Evolutionary conservation across 2,888 invertebrate genomes (phyloP).

Genomic region (Eristalis tenax): DNA sequence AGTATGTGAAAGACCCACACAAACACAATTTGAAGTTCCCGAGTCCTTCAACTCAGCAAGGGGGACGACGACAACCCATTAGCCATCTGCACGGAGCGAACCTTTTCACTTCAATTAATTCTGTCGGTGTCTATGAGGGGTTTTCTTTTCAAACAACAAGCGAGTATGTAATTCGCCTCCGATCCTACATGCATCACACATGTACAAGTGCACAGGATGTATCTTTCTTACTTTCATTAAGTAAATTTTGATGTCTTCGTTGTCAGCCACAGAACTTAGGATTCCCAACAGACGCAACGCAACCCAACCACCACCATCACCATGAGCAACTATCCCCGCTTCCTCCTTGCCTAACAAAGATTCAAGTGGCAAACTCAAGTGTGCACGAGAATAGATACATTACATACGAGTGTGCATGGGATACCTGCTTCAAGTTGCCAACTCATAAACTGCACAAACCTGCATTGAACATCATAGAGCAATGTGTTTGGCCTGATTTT

Average conservation of each 20-base stretch:
- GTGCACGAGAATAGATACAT: neutral
- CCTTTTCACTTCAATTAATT: neutral
- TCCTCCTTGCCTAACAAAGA: neutral
- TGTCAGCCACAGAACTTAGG: neutral
- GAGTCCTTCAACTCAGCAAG: neutral
- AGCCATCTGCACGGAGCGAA: neutral
- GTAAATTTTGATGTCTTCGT: conserved; percentile 1
- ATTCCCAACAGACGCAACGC: neutral
- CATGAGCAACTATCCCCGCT: neutral
- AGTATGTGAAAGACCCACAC: neutral
- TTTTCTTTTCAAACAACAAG: neutral
- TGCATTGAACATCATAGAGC: conserved; percentile 50
- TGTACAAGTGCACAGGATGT: neutral
- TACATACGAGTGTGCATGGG: conserved; percentile 6
- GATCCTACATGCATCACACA: neutral
- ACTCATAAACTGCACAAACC: conserved; percentile 52
- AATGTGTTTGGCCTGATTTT: conserved; percentile 58
- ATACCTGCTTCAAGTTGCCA: conserved; percentile 26
- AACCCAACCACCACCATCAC: neutral
- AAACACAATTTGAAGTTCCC: neutral
- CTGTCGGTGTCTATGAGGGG: neutral
- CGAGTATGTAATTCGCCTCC: neutral
- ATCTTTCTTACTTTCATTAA: neutral
- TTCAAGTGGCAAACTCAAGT: neutral
- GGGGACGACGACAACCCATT: neutral